Percentiles rank a stretch among this genome's conserved stretches.
These are phyloP conservation scores for Eidolon dupreanum DNA, from an alignment of 2,797 vertebrate species.

Conservation along the genomic window DNA sequence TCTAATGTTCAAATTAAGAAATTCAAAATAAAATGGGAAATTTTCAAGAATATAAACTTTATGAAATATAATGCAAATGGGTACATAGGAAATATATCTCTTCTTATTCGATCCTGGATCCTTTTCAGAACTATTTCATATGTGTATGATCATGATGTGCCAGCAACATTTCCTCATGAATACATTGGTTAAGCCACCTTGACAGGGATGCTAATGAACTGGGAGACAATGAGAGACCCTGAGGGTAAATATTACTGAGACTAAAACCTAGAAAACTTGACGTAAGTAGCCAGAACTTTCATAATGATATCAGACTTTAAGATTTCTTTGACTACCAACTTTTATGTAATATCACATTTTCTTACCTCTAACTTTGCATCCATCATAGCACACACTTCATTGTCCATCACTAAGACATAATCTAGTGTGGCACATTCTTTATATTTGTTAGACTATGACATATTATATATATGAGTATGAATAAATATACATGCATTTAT, in stretches of 20 bases:
- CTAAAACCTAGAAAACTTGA: not conserved
- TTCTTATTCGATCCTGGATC: not conserved
- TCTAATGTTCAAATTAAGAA: not conserved
- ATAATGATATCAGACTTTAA: not conserved
- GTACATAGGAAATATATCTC: not conserved
- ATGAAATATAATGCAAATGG: not conserved
- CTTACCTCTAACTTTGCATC: not conserved
- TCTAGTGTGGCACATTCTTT: not conserved
- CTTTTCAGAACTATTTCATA: not conserved
- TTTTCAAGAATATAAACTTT: not conserved
- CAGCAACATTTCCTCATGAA: not conserved
- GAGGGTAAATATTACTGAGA: not conserved
- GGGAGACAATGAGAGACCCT: not conserved
- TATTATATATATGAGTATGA: too few relatives aligned
- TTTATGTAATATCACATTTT: not conserved
- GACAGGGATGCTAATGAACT: not conserved
- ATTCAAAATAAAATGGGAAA: constrained; percentile 5
- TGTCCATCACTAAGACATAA: not conserved
- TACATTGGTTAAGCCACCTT: not conserved
- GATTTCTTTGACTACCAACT: not conserved
- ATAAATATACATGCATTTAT: not conserved
- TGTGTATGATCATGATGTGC: not conserved
- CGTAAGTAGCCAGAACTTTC: not conserved
- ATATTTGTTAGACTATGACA: not conserved
- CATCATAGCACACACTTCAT: not conserved